These are phyloP conservation scores for Craniophora ligustri DNA, from an alignment of 2,888 invertebrate species.

Conservation along the genomic window DNA sequence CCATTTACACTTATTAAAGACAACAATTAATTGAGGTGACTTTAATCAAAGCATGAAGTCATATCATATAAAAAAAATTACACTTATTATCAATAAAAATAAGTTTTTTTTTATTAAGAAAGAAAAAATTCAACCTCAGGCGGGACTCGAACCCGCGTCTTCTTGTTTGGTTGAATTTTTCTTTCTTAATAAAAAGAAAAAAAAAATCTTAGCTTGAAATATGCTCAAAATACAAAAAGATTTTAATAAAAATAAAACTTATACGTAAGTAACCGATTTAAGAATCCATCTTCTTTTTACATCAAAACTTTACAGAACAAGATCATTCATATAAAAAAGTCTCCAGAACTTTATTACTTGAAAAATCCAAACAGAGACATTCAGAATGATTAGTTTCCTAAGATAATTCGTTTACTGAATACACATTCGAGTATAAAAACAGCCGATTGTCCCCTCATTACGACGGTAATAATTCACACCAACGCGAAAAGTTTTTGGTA, in stretches of 20 bases:
- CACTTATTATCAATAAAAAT: no score
- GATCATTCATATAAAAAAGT: slow-evolving; percentile 8
- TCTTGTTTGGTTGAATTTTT: no score
- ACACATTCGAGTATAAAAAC: slow-evolving; percentile 54
- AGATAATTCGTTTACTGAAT: slow-evolving; percentile 45
- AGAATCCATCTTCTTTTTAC: background rate
- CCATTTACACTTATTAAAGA: no score
- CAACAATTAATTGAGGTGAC: no score
- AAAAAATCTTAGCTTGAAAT: no score
- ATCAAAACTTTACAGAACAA: background rate
- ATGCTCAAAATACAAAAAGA: no score
- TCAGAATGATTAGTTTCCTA: slow-evolving; percentile 39
- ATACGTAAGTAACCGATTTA: background rate
- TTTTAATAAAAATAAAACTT: background rate
- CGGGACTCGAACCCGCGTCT: no score
- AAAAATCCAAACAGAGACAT: slow-evolving; percentile 34
- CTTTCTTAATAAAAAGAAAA: no score
- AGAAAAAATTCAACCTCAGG: no score
- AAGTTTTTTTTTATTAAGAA: no score
- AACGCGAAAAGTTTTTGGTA: slow-evolving; percentile 66
- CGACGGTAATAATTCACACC: slow-evolving; percentile 67
- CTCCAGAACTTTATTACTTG: background rate
- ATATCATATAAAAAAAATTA: no score
- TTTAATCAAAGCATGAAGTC: no score
- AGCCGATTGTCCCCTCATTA: slow-evolving; percentile 66